Conservation (phyloP, 1,140 invertebrate genomes). For the Glossosoma conforme region DNA sequence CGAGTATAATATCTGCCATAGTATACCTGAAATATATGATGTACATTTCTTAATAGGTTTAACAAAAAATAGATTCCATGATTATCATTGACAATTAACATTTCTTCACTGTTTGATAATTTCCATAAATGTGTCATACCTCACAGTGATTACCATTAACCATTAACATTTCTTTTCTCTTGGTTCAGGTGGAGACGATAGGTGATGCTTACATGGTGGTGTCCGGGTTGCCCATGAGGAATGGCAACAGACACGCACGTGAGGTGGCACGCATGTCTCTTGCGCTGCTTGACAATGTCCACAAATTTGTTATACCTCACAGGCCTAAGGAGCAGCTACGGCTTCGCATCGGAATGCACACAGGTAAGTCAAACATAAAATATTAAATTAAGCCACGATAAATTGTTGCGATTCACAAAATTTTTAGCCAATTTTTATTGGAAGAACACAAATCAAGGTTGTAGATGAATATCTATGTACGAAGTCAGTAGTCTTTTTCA, state of each 20-base stretch:
- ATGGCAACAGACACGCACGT: slow-evolving; percentile 80
- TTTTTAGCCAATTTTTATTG: no score
- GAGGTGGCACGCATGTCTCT: slow-evolving; percentile 92
- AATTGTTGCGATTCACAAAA: no score
- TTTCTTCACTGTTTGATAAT: no score
- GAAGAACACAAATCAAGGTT: no score
- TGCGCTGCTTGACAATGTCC: slow-evolving; percentile 76
- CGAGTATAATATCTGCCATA: no score
- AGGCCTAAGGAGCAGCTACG: slow-evolving; percentile 80
- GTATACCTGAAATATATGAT: no score
- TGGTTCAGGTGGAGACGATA: slow-evolving; percentile 85
- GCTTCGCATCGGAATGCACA: slow-evolving; percentile 93
- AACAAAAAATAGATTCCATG: not conserved
- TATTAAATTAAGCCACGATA: no score
- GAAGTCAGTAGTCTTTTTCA: no score
- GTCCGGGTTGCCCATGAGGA: slow-evolving; percentile 83
- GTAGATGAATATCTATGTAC: no score
- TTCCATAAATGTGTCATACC: no score
- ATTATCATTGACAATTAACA: no score
- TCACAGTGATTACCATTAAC: no score
- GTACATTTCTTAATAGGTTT: not conserved
- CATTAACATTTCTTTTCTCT: slow-evolving; percentile 12
- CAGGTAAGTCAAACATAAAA: slow-evolving; percentile 60
- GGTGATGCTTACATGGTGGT: slow-evolving; percentile 97
- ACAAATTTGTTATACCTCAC: slow-evolving; percentile 87